A percentile compares a stretch with the other conserved stretches of the same genome.
phyloP scores from a whole-genome alignment of 2,797 vertebrate species.

The Xiphophorus birchmanni region DNA sequence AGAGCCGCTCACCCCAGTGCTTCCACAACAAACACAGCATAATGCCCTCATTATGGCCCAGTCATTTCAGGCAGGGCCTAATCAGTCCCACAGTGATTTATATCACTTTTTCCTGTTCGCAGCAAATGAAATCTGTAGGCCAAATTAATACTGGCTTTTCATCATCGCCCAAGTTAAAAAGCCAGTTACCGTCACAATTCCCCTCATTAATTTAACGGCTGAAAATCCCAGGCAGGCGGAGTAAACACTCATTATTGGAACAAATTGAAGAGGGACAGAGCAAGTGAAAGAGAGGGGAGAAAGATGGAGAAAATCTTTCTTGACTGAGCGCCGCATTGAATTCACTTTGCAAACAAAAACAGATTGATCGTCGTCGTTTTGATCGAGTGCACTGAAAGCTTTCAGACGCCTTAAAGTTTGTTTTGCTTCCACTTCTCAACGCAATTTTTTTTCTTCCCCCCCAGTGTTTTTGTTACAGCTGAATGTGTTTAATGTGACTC shows the following conservation, averaged over 20 bases:
- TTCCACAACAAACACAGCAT: slow-evolving; percentile 99
- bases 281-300: slow-evolving; percentile 58
- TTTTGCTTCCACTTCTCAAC: background rate
- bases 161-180: slow-evolving; percentile 93
- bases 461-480: background rate
- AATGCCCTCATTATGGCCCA: slow-evolving; percentile 98
- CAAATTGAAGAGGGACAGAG: slow-evolving; percentile 81
- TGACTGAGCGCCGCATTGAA: slow-evolving; percentile 77
- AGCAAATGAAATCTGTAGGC: slow-evolving; percentile 99
- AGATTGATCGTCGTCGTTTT: slow-evolving; percentile 63
- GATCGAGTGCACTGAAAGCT: slow-evolving; percentile 16
- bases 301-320: slow-evolving; percentile 63
- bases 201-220: slow-evolving; percentile 93
- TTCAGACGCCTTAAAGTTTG: slow-evolving; percentile 16
- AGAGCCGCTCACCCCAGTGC: slow-evolving; percentile 89
- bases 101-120: slow-evolving; percentile 97
- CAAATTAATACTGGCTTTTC: slow-evolving; percentile 99
- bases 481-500: background rate
- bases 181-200: slow-evolving; percentile 93
- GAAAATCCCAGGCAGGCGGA: slow-evolving; percentile 88
- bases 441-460: background rate
- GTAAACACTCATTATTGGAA: slow-evolving; percentile 91
- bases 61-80: slow-evolving; percentile 97
- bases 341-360: slow-evolving; percentile 78
- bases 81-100: slow-evolving; percentile 98